phyloP scores from a whole-genome alignment of 2,888 invertebrate genomes.

The Perizoma affinitatum region DNA sequence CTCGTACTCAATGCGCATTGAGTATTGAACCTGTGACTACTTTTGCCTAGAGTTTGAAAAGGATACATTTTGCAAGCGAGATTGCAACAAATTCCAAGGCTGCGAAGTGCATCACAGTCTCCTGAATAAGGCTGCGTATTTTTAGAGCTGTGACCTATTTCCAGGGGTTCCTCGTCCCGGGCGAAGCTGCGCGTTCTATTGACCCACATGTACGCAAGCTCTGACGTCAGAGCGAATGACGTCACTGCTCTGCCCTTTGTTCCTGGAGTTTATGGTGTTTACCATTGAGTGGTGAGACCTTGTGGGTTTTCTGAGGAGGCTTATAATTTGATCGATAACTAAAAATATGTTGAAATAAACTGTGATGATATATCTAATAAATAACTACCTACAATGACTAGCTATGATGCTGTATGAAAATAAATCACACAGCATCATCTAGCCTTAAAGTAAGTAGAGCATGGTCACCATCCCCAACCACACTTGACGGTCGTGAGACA shows the following conservation, averaged over 20 bases:
- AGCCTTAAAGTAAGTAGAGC: too few relatives aligned
- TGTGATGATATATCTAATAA: too few relatives aligned
- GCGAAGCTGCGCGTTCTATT: slow-evolving; percentile 65
- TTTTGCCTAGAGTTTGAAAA: too few relatives aligned
- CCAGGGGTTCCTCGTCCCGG: slow-evolving; percentile 63
- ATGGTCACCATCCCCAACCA: too few relatives aligned
- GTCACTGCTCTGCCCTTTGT: slow-evolving; percentile 66
- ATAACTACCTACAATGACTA: too few relatives aligned
- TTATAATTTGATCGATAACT: not conserved
- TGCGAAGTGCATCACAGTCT: slow-evolving; percentile 37
- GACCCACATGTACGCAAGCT: slow-evolving; percentile 78
- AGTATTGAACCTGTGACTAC: too few relatives aligned
- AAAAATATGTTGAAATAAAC: too few relatives aligned
- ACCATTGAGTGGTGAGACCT: slow-evolving; percentile 17
- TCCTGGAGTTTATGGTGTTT: slow-evolving; percentile 43
- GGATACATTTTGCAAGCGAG: not conserved
- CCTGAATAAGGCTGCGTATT: slow-evolving; percentile 54
- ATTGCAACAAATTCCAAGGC: slow-evolving; percentile 33
- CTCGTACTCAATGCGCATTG: too few relatives aligned
- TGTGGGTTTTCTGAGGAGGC: slow-evolving; percentile 7
- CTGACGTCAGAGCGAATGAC: slow-evolving; percentile 74
- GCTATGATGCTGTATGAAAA: too few relatives aligned
- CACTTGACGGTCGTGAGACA: too few relatives aligned
- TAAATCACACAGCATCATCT: too few relatives aligned
- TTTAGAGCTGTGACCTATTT: slow-evolving; percentile 75